These are phyloP conservation scores for Galerucella pusilla DNA, from an alignment of 2,888 invertebrate genomes.

Conservation along the genomic window DNA sequence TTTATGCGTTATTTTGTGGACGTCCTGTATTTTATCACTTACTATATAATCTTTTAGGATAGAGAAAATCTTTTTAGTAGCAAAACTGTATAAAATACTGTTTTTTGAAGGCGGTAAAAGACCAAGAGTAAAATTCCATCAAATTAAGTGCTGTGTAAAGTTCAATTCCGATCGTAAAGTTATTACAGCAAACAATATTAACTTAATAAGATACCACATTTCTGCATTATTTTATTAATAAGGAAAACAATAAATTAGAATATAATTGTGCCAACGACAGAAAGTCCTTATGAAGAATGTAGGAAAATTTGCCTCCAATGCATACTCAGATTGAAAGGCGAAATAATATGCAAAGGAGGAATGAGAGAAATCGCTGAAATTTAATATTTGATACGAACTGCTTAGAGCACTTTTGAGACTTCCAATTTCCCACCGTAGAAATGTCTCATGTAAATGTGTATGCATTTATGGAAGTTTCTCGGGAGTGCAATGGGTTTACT, in stretches of 20 bases:
- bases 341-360: conserved; percentile 6
- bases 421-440: neutral
- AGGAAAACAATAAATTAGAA: neutral
- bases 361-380: conserved; percentile 9
- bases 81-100: too few relatives aligned
- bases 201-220: too few relatives aligned
- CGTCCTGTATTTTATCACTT: too few relatives aligned
- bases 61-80: too few relatives aligned
- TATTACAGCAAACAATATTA: too few relatives aligned
- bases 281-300: conserved; percentile 3
- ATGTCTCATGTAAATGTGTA: conserved; percentile 5
- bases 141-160: too few relatives aligned
- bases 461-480: neutral
- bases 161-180: too few relatives aligned
- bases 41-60: too few relatives aligned
- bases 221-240: too few relatives aligned
- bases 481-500: neutral
- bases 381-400: conserved; percentile 14
- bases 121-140: too few relatives aligned
- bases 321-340: conserved; percentile 9
- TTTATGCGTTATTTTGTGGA: too few relatives aligned
- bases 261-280: neutral
- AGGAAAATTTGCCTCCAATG: conserved; percentile 8
- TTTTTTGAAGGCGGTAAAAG: too few relatives aligned
- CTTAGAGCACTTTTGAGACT: neutral